Conservation (phyloP, 2,888 invertebrate species). For the Polymixis lichenea region DNA sequence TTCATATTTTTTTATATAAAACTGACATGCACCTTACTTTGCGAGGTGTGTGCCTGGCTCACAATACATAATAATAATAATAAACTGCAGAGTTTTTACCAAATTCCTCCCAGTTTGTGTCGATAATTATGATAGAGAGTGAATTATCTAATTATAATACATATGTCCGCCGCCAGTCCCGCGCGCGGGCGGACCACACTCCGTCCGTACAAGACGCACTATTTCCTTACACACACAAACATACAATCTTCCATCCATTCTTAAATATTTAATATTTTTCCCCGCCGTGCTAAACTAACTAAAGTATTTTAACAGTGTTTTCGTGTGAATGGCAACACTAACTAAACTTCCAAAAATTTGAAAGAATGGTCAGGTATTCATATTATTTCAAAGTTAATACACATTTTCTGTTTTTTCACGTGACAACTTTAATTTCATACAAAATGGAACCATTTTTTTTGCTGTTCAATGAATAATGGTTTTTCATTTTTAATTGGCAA, state of each 20-base stretch:
- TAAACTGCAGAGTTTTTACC: constrained; percentile 38
- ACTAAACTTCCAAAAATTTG: constrained; percentile 30
- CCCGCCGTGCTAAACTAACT: constrained; percentile 82
- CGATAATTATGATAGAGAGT: constrained; percentile 63
- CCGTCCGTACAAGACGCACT: constrained; percentile 69
- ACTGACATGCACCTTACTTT: constrained; percentile 34
- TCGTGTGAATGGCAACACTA: constrained; percentile 55
- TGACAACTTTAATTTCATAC: constrained; percentile 54
- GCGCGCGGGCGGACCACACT: constrained; percentile 53
- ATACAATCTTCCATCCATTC: constrained; percentile 53
- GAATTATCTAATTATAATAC: constrained; percentile 70
- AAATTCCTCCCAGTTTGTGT: constrained; percentile 60
- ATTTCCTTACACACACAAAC: constrained; percentile 65
- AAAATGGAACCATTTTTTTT: constrained; percentile 34
- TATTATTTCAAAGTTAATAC: constrained; percentile 56
- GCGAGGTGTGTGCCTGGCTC: constrained; percentile 29
- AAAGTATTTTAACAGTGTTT: constrained; percentile 46
- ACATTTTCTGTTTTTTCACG: constrained; percentile 63
- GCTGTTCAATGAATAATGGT: constrained; percentile 21
- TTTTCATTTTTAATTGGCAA: constrained; percentile 49
- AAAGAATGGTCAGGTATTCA: constrained; percentile 55
- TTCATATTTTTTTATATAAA: constrained; percentile 49
- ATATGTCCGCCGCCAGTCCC: constrained; percentile 51
- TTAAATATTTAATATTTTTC: constrained; percentile 63
- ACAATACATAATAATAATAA: constrained; percentile 54